A percentile compares a stretch with the other conserved stretches of the same genome.
Conservation (phyloP, 2,888 invertebrate genomes). For the Scrobipalpa atriplicella region DNA sequence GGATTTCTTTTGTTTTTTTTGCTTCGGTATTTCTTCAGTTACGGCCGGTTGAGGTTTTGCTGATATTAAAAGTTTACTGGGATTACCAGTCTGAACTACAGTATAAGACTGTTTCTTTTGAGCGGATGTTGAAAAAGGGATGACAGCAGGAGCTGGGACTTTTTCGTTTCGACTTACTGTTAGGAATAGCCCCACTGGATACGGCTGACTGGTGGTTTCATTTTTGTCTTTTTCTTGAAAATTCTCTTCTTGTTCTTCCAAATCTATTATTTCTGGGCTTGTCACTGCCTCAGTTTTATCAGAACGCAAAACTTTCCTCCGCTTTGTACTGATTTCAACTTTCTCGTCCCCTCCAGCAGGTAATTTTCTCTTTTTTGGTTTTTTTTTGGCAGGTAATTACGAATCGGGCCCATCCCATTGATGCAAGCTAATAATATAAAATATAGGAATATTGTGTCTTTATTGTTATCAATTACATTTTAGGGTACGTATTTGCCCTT, state of each 20-base stretch:
- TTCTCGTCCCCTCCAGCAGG: background rate
- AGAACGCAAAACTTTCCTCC: background rate
- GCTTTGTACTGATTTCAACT: background rate
- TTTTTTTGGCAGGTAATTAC: too few species aligned
- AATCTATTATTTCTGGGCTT: background rate
- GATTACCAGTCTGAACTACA: constrained; percentile 72
- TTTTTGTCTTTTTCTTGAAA: background rate
- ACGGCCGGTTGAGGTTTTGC: constrained; percentile 59
- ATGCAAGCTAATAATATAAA: too few species aligned
- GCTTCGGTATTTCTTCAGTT: constrained; percentile 49
- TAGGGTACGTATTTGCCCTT: too few species aligned
- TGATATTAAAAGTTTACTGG: constrained; percentile 74
- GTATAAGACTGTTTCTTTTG: constrained; percentile 76
- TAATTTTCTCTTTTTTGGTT: constrained; percentile 17
- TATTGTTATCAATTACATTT: too few species aligned
- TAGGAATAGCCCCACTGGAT: constrained; percentile 73
- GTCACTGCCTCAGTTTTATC: background rate
- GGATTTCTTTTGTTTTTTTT: constrained; percentile 55
- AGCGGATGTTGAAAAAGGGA: constrained; percentile 53
- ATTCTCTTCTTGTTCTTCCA: background rate
- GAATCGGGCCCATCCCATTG: too few species aligned
- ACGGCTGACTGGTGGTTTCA: constrained; percentile 53
- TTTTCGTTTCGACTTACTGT: constrained; percentile 47
- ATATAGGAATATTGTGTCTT: too few species aligned
- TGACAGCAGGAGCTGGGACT: background rate